phyloP scores from a whole-genome alignment of 2,797 vertebrate genomes.

The Falco rusticolus region DNA sequence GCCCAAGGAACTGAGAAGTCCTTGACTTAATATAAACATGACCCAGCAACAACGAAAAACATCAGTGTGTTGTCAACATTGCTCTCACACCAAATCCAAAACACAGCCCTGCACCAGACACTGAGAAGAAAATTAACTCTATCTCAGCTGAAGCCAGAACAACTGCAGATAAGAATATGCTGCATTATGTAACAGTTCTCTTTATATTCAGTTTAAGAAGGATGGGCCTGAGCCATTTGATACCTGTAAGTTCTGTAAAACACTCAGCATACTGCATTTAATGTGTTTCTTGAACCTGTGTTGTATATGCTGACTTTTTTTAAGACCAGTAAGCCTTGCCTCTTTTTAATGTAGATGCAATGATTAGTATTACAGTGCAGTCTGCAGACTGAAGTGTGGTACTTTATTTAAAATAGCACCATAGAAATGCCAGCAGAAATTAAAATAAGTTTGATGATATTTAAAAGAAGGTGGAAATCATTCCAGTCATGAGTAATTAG shows the following conservation, averaged over 20 bases:
- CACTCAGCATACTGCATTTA: neutral
- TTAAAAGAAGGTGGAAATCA: neutral
- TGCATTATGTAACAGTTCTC: neutral
- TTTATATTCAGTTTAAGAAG: neutral
- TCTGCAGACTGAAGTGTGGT: neutral
- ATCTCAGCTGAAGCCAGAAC: too few relatives aligned
- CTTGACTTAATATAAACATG: too few relatives aligned
- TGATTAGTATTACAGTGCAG: neutral
- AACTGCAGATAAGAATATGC: neutral
- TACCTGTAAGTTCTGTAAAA: neutral
- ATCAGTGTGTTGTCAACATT: too few relatives aligned
- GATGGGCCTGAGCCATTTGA: neutral
- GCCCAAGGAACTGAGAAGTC: too few relatives aligned
- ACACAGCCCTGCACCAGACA: too few relatives aligned
- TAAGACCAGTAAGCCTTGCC: neutral
- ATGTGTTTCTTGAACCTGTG: neutral
- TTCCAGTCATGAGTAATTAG: neutral
- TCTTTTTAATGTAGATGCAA: neutral
- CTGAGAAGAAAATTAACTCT: too few relatives aligned
- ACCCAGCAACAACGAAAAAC: too few relatives aligned
- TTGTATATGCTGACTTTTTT: neutral
- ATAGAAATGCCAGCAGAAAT: neutral
- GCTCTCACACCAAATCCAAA: too few relatives aligned
- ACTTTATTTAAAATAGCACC: neutral
- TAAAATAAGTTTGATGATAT: neutral